Percentiles rank a stretch among this genome's conserved stretches.
Conservation (phyloP, 2,113 vertebrate genomes). For the Malurus elegans region DNA sequence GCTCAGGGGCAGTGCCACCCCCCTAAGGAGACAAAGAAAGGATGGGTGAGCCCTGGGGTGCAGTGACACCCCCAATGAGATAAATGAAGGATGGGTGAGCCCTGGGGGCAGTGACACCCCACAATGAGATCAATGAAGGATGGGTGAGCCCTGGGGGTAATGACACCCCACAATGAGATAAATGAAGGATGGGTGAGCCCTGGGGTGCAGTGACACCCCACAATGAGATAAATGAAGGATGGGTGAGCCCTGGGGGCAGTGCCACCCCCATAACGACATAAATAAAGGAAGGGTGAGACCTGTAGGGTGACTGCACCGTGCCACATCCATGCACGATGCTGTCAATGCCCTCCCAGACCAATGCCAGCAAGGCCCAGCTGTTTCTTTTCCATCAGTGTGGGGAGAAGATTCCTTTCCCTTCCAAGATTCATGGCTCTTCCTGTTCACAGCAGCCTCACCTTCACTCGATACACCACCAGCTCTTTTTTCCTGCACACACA, state of each 20-base stretch:
- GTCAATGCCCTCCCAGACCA: background rate
- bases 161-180: no score
- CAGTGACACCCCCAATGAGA: fast-evolving
- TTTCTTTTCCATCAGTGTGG: background rate
- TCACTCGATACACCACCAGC: fast-evolving
- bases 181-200: no score
- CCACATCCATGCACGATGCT: background rate
- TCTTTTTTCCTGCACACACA: background rate
- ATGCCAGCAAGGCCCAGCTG: background rate
- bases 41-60: background rate
- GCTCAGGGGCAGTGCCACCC: fast-evolving
- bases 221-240: no score
- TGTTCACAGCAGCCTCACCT: background rate
- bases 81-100: background rate
- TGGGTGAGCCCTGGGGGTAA: background rate
- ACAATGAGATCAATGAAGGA: fast-evolving
- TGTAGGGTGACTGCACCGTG: fast-evolving
- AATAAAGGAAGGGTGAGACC: background rate
- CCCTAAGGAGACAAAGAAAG: fast-evolving
- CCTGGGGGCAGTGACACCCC: background rate
- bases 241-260: background rate
- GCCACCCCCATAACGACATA: fast-evolving
- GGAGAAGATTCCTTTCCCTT: background rate
- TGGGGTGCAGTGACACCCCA: no score
- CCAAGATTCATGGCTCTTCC: background rate